phyloP scores from a whole-genome alignment of 2,888 invertebrate genomes.

The Mellilla xanthometata region DNA sequence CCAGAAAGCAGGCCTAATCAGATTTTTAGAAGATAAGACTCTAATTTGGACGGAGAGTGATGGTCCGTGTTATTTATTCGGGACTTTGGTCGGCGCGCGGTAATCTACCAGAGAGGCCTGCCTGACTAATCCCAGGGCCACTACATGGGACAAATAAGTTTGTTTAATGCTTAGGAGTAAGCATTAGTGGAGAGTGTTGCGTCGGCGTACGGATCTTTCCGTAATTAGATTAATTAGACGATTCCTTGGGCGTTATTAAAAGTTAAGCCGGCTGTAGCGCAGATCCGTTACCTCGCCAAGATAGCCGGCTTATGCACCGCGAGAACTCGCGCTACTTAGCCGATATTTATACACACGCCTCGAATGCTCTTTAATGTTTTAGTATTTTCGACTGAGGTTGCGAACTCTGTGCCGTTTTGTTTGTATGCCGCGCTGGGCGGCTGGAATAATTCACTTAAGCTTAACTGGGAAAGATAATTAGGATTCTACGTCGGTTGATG shows the following conservation, averaged over 20 bases:
- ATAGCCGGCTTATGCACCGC: conserved; percentile 72
- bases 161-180: conserved; percentile 69
- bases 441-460: conserved; percentile 82
- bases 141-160: conserved; percentile 69
- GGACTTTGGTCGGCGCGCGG: conserved; percentile 38
- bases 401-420: conserved; percentile 77
- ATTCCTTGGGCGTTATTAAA: conserved; percentile 80
- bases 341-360: conserved; percentile 73
- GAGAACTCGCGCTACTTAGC: conserved; percentile 69
- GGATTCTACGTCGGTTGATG: conserved; percentile 80
- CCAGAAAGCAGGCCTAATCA: conserved; percentile 30
- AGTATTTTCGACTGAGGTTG: conserved; percentile 81
- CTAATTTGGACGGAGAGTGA: conserved; percentile 44
- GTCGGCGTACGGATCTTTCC: conserved; percentile 59
- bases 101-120: conserved; percentile 48
- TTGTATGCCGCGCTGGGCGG: conserved; percentile 78
- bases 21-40: conserved; percentile 34
- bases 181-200: conserved; percentile 69
- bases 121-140: conserved; percentile 61
- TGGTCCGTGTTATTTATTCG: conserved; percentile 42
- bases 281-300: conserved; percentile 72
- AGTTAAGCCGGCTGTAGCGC: conserved; percentile 75
- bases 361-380: conserved; percentile 80
- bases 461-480: conserved; percentile 83
- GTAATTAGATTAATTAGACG: conserved; percentile 80